These are phyloP conservation scores for Morone chrysops DNA, from an alignment of 2,113 vertebrate genomes.

Conservation along the genomic window DNA sequence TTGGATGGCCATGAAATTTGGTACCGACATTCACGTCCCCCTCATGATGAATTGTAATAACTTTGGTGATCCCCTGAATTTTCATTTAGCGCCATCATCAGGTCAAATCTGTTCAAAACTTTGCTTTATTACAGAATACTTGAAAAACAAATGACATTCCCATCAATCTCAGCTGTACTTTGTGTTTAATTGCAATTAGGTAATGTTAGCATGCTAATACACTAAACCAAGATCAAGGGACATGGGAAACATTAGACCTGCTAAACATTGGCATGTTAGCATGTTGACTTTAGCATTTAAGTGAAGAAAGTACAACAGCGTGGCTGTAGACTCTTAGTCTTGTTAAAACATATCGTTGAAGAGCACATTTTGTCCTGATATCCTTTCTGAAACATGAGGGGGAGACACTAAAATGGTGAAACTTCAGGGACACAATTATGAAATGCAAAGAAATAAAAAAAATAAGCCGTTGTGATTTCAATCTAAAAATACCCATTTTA, in stretches of 20 bases:
- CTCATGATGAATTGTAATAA: too few relatives aligned
- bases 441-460: neutral
- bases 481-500: constrained; percentile 10
- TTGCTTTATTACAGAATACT: too few relatives aligned
- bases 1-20: too few relatives aligned
- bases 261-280: neutral
- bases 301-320: too few relatives aligned
- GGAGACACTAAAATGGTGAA: neutral
- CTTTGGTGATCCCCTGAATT: too few relatives aligned
- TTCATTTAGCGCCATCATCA: too few relatives aligned
- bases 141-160: neutral
- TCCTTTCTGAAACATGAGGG: neutral
- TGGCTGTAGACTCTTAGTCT: neutral
- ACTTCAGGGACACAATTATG: neutral
- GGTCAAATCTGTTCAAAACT: too few relatives aligned
- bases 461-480: neutral
- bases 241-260: neutral
- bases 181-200: too few relatives aligned
- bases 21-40: too few relatives aligned
- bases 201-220: neutral
- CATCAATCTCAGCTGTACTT: neutral
- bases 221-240: neutral
- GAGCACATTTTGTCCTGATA: neutral
- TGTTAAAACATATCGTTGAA: neutral
- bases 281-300: neutral